Evolutionary conservation across 2,797 vertebrate species (phyloP).

Genomic region (Chaetophractus vellerosus): DNA sequence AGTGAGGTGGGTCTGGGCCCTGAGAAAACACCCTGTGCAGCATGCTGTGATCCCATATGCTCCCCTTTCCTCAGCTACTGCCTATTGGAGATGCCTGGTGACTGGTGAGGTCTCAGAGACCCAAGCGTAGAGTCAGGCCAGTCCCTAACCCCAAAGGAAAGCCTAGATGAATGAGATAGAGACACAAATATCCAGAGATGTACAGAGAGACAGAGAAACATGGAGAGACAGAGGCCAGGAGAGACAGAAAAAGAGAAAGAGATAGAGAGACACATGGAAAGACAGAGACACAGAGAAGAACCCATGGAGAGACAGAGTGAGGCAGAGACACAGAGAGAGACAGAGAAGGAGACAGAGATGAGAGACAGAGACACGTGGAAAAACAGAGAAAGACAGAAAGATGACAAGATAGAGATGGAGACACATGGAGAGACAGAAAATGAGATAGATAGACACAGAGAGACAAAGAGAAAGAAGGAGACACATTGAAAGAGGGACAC

Average conservation of each 20-base stretch:
- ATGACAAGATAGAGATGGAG: background rate
- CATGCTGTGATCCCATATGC: background rate
- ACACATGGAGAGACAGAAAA: background rate
- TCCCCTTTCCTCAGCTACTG: background rate
- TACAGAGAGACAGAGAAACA: background rate
- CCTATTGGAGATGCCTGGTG: too few relatives aligned
- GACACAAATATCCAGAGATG: background rate
- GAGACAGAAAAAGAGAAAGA: background rate
- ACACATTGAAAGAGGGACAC: too few relatives aligned
- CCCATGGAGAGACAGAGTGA: background rate
- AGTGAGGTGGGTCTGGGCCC: background rate
- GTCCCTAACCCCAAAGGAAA: background rate
- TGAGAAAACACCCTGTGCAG: background rate
- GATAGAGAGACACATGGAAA: background rate
- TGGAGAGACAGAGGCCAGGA: background rate
- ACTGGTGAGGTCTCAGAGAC: background rate
- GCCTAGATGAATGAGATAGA: background rate
- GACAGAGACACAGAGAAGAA: too few relatives aligned
- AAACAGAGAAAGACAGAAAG: background rate
- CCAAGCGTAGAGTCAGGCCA: background rate
- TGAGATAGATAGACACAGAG: too few relatives aligned
- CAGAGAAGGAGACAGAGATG: background rate
- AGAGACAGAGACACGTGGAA: background rate
- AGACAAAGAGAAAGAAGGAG: too few relatives aligned
- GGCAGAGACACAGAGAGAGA: background rate